Evolutionary conservation across 2,888 invertebrate species (phyloP).

Genomic region (Zygothrica quintamaculata): DNA sequence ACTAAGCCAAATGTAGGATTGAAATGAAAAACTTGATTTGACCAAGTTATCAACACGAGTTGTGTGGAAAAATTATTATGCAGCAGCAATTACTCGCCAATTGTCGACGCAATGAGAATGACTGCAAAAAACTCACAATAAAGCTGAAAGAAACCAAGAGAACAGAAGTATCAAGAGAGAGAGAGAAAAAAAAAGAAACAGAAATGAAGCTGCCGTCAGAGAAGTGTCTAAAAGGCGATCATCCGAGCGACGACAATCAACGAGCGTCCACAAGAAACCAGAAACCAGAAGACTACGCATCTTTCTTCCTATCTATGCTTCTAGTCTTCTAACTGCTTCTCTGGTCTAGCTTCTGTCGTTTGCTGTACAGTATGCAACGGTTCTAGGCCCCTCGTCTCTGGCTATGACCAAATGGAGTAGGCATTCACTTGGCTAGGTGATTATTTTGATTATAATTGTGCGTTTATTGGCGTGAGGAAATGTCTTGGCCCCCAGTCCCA

Average conservation of each 20-base stretch:
- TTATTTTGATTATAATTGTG: conserved; percentile 84
- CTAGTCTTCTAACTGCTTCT: no score
- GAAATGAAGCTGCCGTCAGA: conserved; percentile 60
- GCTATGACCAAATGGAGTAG: conserved; percentile 69
- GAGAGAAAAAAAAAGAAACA: no score
- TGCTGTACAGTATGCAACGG: conserved; percentile 38
- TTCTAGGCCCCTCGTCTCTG: conserved; percentile 44
- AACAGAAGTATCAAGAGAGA: conserved; percentile 13
- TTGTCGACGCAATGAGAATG: conserved; percentile 74
- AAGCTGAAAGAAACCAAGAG: conserved; percentile 43
- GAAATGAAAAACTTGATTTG: conserved; percentile 66
- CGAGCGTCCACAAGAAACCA: conserved; percentile 16
- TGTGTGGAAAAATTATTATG: conserved; percentile 72
- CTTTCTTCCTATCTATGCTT: no score
- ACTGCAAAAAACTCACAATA: background rate
- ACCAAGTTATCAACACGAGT: conserved; percentile 48
- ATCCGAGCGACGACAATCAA: conserved; percentile 53
- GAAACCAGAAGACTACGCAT: conserved; percentile 21
- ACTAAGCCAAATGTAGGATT: conserved; percentile 46
- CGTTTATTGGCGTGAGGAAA: conserved; percentile 81
- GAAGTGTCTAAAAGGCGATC: conserved; percentile 60
- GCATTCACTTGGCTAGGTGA: conserved; percentile 57
- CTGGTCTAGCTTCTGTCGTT: conserved; percentile 7
- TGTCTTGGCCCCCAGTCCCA: conserved; percentile 49
- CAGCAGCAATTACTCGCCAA: conserved; percentile 83